These are phyloP conservation scores for Arvicanthis niloticus DNA, from an alignment of 2,113 vertebrate genomes.

Conservation along the genomic window DNA sequence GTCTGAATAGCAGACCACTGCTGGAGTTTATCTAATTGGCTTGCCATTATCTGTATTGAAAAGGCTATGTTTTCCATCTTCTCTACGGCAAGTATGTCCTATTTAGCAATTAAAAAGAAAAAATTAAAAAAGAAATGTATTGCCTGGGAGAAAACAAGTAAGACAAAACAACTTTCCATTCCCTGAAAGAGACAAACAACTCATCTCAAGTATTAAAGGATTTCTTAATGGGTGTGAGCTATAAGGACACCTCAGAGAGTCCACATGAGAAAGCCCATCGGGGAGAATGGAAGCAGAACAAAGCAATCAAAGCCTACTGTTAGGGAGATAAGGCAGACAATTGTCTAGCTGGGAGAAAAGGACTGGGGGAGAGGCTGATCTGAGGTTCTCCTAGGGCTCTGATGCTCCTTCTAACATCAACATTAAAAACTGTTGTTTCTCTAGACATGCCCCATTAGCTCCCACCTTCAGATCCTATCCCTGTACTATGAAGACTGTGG, in stretches of 20 bases:
- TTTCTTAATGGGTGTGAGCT: slow-evolving; percentile 45
- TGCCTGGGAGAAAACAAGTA: slow-evolving; percentile 72
- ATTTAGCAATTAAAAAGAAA: slow-evolving; percentile 63
- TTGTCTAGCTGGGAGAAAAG: background rate
- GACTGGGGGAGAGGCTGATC: background rate
- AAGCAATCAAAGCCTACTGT: background rate
- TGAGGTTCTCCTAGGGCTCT: background rate
- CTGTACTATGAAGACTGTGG: background rate
- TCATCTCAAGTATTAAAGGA: background rate
- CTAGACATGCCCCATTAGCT: background rate
- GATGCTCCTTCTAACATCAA: background rate
- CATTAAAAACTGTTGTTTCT: background rate
- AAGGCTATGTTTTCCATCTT: slow-evolving; percentile 72
- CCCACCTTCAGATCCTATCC: background rate
- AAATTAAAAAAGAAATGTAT: background rate
- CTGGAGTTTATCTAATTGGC: slow-evolving; percentile 72
- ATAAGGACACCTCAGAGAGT: slow-evolving; percentile 32
- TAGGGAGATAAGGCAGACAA: background rate
- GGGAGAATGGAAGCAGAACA: background rate
- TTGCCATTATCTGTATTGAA: slow-evolving; percentile 68
- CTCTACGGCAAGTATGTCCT: slow-evolving; percentile 47
- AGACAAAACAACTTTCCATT: slow-evolving; percentile 64
- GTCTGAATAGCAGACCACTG: slow-evolving; percentile 64
- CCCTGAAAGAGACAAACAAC: background rate
- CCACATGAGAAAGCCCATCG: background rate